Percentiles rank a stretch among this genome's conserved stretches.
phyloP scores from a whole-genome alignment of 2,888 invertebrate species.

The Amorpha juglandis region DNA sequence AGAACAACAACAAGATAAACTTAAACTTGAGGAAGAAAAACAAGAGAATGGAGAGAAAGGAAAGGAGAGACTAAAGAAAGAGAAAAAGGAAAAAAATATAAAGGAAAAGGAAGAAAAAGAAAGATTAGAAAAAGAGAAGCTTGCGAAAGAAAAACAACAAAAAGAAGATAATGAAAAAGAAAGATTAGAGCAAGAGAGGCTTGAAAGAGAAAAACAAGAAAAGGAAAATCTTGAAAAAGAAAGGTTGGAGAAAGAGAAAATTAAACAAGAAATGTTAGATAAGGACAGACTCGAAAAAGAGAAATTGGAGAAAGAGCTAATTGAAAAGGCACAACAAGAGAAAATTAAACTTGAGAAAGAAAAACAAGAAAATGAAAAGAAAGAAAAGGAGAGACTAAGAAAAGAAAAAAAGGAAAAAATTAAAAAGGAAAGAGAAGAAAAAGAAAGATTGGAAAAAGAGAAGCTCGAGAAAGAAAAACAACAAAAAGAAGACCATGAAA shows the following conservation, averaged over 20 bases:
- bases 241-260: conserved; percentile 15
- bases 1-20: conserved; percentile 11
- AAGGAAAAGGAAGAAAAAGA: conserved; percentile 25
- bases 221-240: conserved; percentile 27
- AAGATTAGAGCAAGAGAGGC: conserved; percentile 24
- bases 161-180: not conserved
- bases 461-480: not conserved
- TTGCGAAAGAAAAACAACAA: conserved; percentile 29
- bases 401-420: conserved; percentile 25
- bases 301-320: too few relatives aligned
- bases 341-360: conserved; percentile 26
- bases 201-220: conserved; percentile 22
- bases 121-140: conserved; percentile 25
- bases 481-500: not conserved
- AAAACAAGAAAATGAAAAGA: conserved; percentile 22
- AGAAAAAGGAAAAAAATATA: conserved; percentile 31
- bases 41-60: conserved; percentile 29
- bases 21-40: conserved; percentile 1
- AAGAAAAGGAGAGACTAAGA: conserved; percentile 26
- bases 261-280: conserved; percentile 30
- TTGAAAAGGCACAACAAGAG: too few relatives aligned
- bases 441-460: conserved; percentile 25
- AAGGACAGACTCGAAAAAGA: conserved; percentile 29
- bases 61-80: conserved; percentile 29
- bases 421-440: conserved; percentile 29